phyloP scores from a whole-genome alignment of 2,113 vertebrate species.

The Syrmaticus mikado region DNA sequence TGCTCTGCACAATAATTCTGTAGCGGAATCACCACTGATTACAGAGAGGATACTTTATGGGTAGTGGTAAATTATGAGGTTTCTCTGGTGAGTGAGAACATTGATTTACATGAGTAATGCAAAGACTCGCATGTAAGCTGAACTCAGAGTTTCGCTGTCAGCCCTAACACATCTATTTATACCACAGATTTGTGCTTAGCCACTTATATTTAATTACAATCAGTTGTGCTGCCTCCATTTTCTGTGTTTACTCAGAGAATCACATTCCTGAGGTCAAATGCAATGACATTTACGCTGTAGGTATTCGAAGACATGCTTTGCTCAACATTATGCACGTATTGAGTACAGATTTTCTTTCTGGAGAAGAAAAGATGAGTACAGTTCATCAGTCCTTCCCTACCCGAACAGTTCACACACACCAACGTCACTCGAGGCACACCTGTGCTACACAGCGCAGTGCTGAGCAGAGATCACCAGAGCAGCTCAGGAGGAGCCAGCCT shows the following conservation, averaged over 20 bases:
- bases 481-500: not conserved
- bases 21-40: conserved; percentile 60
- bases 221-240: conserved; percentile 49
- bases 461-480: conserved; percentile 6
- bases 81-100: conserved; percentile 67
- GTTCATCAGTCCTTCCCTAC: not conserved
- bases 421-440: not conserved
- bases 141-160: conserved; percentile 59
- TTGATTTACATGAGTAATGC: conserved; percentile 60
- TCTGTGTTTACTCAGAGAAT: conserved; percentile 56
- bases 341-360: conserved; percentile 5
- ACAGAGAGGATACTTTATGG: conserved; percentile 50
- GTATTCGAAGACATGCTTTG: conserved; percentile 48
- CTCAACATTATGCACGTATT: conserved; percentile 10
- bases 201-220: conserved; percentile 63
- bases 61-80: conserved; percentile 65
- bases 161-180: conserved; percentile 61
- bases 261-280: conserved; percentile 66
- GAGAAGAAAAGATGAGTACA: not conserved
- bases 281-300: conserved; percentile 29
- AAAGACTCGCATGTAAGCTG: conserved; percentile 47
- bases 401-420: conserved; percentile 15
- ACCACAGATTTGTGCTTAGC: conserved; percentile 55
- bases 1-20: conserved; percentile 60
- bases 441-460: not conserved